A percentile compares a stretch with the other conserved stretches of the same genome.
These are phyloP conservation scores for Coboldia fuscipes DNA, from an alignment of 1,140 invertebrate species.

Conservation along the genomic window DNA sequence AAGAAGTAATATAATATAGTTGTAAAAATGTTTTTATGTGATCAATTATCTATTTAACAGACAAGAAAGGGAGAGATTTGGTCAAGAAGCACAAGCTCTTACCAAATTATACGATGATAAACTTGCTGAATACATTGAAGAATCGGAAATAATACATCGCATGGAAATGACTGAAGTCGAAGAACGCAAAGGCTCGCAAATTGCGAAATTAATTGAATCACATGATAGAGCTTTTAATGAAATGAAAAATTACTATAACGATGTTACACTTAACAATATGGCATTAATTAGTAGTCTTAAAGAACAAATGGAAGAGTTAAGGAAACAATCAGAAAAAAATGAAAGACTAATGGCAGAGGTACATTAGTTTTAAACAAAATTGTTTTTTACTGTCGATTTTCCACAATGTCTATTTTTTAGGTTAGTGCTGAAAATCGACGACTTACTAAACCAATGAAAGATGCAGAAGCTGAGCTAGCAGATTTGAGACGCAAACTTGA, in stretches of 20 bases:
- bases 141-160: conserved; percentile 49
- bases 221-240: conserved; percentile 71
- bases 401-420: conserved; percentile 15
- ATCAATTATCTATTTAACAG: conserved; percentile 5
- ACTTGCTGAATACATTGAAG: conserved; percentile 44
- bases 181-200: conserved; percentile 72
- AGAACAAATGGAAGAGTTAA: conserved; percentile 67
- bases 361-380: not conserved
- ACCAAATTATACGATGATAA: conserved; percentile 65
- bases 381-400: not conserved
- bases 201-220: conserved; percentile 54
- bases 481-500: conserved; percentile 48
- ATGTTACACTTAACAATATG: conserved; percentile 80
- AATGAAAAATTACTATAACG: conserved; percentile 85
- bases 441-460: conserved; percentile 43
- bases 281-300: conserved; percentile 61
- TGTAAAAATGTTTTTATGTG: not conserved
- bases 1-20: no score
- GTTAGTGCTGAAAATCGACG: conserved; percentile 47
- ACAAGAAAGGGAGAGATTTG: conserved; percentile 26
- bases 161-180: conserved; percentile 70
- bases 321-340: conserved; percentile 57
- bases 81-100: conserved; percentile 50
- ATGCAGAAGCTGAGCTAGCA: conserved; percentile 37
- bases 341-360: conserved; percentile 28